These are phyloP conservation scores for Bucco capensis DNA, from an alignment of 2,113 vertebrate genomes.

Conservation along the genomic window DNA sequence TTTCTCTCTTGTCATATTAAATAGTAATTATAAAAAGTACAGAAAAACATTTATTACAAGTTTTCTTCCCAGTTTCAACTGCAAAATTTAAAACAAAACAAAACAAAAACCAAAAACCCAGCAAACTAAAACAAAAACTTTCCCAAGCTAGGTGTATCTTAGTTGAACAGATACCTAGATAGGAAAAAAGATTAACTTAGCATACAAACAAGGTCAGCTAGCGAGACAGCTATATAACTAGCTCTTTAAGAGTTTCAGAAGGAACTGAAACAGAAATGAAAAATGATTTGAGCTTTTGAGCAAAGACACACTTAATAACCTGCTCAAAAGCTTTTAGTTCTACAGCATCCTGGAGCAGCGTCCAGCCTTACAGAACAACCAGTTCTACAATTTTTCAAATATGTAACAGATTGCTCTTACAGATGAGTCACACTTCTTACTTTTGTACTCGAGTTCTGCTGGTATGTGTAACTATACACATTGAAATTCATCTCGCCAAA, in stretches of 20 bases:
- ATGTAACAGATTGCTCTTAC: background rate
- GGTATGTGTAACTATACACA: slow-evolving; percentile 74
- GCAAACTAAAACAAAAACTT: too few species aligned
- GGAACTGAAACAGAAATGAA: background rate
- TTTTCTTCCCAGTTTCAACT: background rate
- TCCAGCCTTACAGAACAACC: background rate
- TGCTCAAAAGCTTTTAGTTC: slow-evolving; percentile 1
- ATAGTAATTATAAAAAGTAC: background rate
- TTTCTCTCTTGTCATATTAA: background rate
- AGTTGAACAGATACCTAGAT: background rate
- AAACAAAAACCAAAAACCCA: too few species aligned
- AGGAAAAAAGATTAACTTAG: background rate
- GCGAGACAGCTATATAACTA: background rate
- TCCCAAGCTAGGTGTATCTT: background rate
- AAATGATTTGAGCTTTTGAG: background rate
- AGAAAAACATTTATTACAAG: background rate
- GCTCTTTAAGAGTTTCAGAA: background rate
- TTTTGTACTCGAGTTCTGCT: slow-evolving; percentile 73
- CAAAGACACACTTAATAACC: background rate
- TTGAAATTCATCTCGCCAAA: slow-evolving; percentile 96
- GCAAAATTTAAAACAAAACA: background rate
- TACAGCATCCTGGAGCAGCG: background rate
- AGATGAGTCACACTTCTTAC: slow-evolving; percentile 72
- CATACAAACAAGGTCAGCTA: background rate
- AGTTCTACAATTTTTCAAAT: background rate